These are phyloP conservation scores for Aurelia coerulea DNA, from an alignment of 30 jellyfish, hydroid and myxozoan genomes.

Conservation along the genomic window DNA sequence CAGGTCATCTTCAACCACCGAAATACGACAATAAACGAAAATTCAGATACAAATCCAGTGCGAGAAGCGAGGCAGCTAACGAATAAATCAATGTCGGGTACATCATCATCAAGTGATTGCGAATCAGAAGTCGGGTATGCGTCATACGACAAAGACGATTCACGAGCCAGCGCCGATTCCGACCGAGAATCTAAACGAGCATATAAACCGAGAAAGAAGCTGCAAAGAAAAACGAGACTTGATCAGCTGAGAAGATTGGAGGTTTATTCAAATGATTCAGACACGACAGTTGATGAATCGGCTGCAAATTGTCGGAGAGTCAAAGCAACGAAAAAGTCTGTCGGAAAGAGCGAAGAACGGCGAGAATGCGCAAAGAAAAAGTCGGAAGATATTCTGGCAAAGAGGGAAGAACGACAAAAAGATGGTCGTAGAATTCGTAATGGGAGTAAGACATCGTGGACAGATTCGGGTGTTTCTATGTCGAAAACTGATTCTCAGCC, in stretches of 20 bases:
- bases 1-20: too few species aligned
- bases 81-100: conserved; percentile 45
- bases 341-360: background rate
- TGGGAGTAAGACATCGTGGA: conserved; percentile 67
- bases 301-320: conserved; percentile 17
- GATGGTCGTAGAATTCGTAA: conserved; percentile 27
- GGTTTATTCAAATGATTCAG: conserved; percentile 58
- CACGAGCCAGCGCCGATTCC: conserved; percentile 17
- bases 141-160: conserved; percentile 56
- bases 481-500: conserved; percentile 80
- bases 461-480: conserved; percentile 78
- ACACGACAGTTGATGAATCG: conserved; percentile 41
- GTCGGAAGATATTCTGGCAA: background rate
- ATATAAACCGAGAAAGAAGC: conserved; percentile 1
- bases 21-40: background rate
- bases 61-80: background rate
- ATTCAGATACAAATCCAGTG: background rate
- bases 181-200: conserved; percentile 10
- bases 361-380: background rate
- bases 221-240: conserved; percentile 23
- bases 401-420: background rate
- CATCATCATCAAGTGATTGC: conserved; percentile 35
- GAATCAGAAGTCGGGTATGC: conserved; percentile 62
- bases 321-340: background rate
- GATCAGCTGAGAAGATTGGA: conserved; percentile 32